These are phyloP conservation scores for Melanchra persicariae DNA, from an alignment of 2,888 invertebrate genomes.

Conservation along the genomic window DNA sequence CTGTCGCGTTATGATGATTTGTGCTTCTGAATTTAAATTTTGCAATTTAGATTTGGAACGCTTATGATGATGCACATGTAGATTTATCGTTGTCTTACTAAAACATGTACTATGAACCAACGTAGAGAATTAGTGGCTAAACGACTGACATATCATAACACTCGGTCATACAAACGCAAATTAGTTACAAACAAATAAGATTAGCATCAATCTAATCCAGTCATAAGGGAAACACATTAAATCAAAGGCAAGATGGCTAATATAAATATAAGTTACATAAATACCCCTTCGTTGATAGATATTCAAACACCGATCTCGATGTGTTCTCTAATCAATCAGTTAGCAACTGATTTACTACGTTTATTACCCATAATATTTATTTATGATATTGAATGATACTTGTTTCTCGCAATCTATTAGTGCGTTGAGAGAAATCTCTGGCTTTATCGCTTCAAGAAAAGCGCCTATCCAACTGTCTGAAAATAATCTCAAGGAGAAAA, in stretches of 20 bases:
- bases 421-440: slow-evolving; percentile 39
- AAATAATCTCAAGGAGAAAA: slow-evolving; percentile 29
- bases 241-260: slow-evolving; percentile 29
- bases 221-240: slow-evolving; percentile 27
- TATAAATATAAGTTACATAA: slow-evolving; percentile 30
- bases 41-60: too few relatives aligned
- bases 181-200: slow-evolving; percentile 8
- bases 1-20: too few relatives aligned
- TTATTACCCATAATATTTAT: slow-evolving; percentile 70
- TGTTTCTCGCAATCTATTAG: slow-evolving; percentile 43
- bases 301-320: slow-evolving; percentile 54
- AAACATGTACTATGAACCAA: background rate
- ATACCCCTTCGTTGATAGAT: slow-evolving; percentile 50
- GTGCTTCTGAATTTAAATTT: background rate
- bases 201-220: slow-evolving; percentile 31
- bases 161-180: slow-evolving; percentile 5
- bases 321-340: slow-evolving; percentile 69
- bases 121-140: background rate
- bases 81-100: background rate
- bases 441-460: slow-evolving; percentile 32
- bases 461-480: background rate
- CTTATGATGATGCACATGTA: too few relatives aligned
- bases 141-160: background rate
- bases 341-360: slow-evolving; percentile 67
- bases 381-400: slow-evolving; percentile 64